Evolutionary conservation across 1,140 invertebrate species (phyloP).

Genomic region (Bombus difficillimus): DNA sequence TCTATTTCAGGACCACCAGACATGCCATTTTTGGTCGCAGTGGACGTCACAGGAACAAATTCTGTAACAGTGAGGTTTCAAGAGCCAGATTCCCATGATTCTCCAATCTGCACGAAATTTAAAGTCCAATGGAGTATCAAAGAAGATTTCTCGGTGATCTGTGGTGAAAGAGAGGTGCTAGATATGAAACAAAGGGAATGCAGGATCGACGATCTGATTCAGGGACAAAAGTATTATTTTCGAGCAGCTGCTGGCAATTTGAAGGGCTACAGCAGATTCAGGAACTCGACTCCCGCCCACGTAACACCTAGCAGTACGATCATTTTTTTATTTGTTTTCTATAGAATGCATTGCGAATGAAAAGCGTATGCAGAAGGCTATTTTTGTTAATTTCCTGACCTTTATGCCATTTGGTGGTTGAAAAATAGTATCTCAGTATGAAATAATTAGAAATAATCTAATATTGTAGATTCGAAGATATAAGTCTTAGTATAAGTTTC

Average conservation of each 20-base stretch:
- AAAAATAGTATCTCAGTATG: too few species aligned
- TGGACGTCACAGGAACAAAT: constrained; percentile 92
- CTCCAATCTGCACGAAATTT: constrained; percentile 93
- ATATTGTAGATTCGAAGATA: too few species aligned
- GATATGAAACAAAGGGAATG: constrained; percentile 85
- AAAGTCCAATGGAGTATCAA: constrained; percentile 95
- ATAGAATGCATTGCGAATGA: neutral
- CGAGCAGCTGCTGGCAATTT: constrained; percentile 93
- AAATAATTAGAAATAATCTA: too few species aligned
- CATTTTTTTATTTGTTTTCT: neutral
- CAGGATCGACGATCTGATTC: constrained; percentile 85
- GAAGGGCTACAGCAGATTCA: constrained; percentile 93
- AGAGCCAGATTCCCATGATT: constrained; percentile 86
- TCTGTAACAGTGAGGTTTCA: constrained; percentile 89
- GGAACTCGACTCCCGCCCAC: constrained; percentile 89
- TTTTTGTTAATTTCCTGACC: too few species aligned
- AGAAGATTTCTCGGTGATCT: constrained; percentile 90
- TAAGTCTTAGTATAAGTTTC: too few species aligned
- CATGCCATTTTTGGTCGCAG: constrained; percentile 88
- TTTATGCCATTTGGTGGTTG: too few species aligned
- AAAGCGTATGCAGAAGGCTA: neutral
- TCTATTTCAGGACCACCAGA: constrained; percentile 88
- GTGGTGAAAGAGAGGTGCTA: constrained; percentile 90
- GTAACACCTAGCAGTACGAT: constrained; percentile 94
- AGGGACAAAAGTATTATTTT: constrained; percentile 94